Evolutionary conservation across 2,797 vertebrate species (phyloP), one percentile per base, ranked within the genome.

Genomic region (Pangasius krempfi): DNA sequence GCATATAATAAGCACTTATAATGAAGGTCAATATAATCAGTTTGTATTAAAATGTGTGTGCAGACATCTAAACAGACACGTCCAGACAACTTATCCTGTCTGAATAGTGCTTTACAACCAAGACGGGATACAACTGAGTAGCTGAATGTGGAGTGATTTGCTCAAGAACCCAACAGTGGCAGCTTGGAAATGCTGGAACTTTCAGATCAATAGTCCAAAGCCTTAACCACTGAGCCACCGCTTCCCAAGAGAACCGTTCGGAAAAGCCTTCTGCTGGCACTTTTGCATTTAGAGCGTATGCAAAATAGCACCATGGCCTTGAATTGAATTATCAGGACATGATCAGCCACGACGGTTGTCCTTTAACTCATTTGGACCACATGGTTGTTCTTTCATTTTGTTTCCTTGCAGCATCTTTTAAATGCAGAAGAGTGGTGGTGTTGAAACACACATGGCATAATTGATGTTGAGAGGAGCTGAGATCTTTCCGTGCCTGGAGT

Each of bases 391-490:
- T 87, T 64, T 86, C n/a, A 13, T 30, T 82, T 62, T 54, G 87
- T 16, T 75, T 86, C 54, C 73, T 56, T 83, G 83, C 82, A 89
- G 82, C 80, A 85, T 70, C 84, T 73, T 58, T 89, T 33, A 78
- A 87, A 76, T 85, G 37, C 82, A 47, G 14, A 81, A 88, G 56
- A 84, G 54, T 60, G 7, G 1, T 12, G 13, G 1, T 5, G 13
- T 64, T 64, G 68, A 88, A 85, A 87, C 84, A 85, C 70, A 30
- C 73, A 44, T 13, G 52, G 33, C 81, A 60, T 90, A 90, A 90
- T 84, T 90, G 86, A 86, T 85, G 47, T 27, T 73, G 79, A 87
- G 82, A 72, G 79, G 50, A 72, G 86, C 78, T 70, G 88, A 91
- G 68, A 58, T 75, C 22, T 18, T 86, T 56, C 25, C 30, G 22